Evolutionary conservation across 2,888 invertebrate species (phyloP), one percentile per base, ranked within the genome.

Genomic region (Chouioia cunea): DNA sequence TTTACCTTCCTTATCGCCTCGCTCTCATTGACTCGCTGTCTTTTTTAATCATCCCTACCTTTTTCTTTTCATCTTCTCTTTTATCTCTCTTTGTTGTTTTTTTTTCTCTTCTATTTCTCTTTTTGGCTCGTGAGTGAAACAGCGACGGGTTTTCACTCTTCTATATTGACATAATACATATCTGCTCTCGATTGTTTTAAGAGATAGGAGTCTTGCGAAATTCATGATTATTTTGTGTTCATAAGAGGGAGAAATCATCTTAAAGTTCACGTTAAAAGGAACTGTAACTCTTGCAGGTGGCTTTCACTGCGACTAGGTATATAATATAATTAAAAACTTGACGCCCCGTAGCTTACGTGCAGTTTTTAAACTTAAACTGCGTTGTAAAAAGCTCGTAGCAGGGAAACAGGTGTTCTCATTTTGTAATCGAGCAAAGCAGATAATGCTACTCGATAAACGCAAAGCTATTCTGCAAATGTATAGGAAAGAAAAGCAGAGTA

Each of bases 221-320:
- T 27, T 27, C 6, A 27, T 27, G 3, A 27, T 27, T 27, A 27
- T 27, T 27, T 27, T 27, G 27, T 27, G 27, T 27, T 27, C 27
- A 27, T 27, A 27, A 27, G 27, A 27, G 27, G 27, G n/a, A n/a
- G n/a, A 27, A 50, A 36, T 16, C 6, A 58, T 50, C 14, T 44
- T 48, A 53, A 23, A 44, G 2, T 47, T 56, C 23, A 2, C 27
- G 27, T 20, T 12, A 20, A 44, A 65, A 23, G 15, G 3, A 72
- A 72, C 23, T 56, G 50, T 47, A 23, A 73, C 69, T 73, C 65
- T 73, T 73, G 20, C 63, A 63, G 63, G 58, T 65, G 46, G 27
- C 68, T 72, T 52, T 63, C 50, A 59, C 4, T 52, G 64, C 60
- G 57, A 73, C 54, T 62, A 50, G 46, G 4, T n/a, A 56, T 70